Evolutionary conservation across 2,113 vertebrate genomes (phyloP).

Genomic region (Orcinus orca): DNA sequence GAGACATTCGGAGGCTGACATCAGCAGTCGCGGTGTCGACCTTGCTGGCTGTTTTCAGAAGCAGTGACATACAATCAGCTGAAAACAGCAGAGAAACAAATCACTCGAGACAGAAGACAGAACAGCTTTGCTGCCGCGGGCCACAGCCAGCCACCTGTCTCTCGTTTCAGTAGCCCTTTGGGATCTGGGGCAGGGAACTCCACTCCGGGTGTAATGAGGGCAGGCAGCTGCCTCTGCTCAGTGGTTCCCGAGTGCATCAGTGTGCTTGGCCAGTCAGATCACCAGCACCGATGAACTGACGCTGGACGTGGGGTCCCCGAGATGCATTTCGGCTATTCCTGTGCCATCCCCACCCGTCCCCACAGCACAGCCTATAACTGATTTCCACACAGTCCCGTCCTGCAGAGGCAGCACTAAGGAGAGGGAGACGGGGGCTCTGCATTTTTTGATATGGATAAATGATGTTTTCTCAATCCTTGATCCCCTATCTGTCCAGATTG

Average conservation of each 20-base stretch:
- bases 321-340: fast-evolving
- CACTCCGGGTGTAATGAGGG: neutral
- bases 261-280: neutral
- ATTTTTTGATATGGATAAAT: neutral
- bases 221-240: neutral
- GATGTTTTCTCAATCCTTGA: neutral
- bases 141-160: slow-evolving; percentile 46
- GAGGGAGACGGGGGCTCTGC: neutral
- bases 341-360: neutral
- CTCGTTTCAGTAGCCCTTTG: neutral
- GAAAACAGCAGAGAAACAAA: slow-evolving; percentile 46
- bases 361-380: neutral
- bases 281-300: fast-evolving
- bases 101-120: neutral
- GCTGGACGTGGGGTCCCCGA: fast-evolving
- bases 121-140: slow-evolving; percentile 40
- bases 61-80: slow-evolving; percentile 12
- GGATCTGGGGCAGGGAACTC: slow-evolving; percentile 6
- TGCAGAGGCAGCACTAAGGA: neutral
- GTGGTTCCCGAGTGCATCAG: fast-evolving
- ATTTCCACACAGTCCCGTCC: neutral
- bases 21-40: neutral
- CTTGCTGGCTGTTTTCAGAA: neutral
- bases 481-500: neutral
- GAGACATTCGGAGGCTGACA: neutral